Evolutionary conservation across 2,888 invertebrate genomes (phyloP).

Genomic region (Oscheius myriophilus): DNA sequence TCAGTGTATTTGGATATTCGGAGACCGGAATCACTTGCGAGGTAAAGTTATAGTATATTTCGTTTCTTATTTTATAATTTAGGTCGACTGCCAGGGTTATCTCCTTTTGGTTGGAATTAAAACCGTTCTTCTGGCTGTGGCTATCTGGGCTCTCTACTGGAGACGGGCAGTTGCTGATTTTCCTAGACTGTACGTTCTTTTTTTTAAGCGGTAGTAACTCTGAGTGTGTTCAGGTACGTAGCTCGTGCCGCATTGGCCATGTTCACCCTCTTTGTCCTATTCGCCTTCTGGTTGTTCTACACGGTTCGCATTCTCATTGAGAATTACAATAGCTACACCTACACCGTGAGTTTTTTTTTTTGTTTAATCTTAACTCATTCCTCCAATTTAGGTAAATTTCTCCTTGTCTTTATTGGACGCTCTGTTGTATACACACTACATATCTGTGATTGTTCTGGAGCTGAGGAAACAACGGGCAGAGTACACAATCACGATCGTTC

Average conservation of each 20-base stretch:
- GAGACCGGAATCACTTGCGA: constrained; percentile 61
- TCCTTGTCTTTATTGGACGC: constrained; percentile 92
- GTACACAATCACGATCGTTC: constrained; percentile 80
- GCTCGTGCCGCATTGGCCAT: constrained; percentile 60
- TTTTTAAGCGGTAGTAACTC: neutral
- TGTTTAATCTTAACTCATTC: neutral
- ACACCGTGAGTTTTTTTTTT: constrained; percentile 39
- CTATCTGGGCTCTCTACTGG: constrained; percentile 55
- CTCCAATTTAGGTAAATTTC: constrained; percentile 82
- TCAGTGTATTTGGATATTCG: constrained; percentile 45
- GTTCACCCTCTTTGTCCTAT: constrained; percentile 84
- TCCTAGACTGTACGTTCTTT: constrained; percentile 53
- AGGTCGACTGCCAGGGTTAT: constrained; percentile 62
- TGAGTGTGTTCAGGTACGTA: constrained; percentile 38
- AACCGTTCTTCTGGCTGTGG: constrained; percentile 59
- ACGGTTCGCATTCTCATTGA: constrained; percentile 81
- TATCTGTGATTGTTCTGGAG: constrained; percentile 88
- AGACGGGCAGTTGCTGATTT: constrained; percentile 58
- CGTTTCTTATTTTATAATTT: constrained; percentile 10
- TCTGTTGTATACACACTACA: constrained; percentile 73
- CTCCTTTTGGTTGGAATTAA: constrained; percentile 60
- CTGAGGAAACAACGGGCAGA: constrained; percentile 89
- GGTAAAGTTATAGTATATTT: constrained; percentile 30
- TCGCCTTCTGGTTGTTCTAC: constrained; percentile 98
- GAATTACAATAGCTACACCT: constrained; percentile 56